These are phyloP conservation scores for Yponomeuta cagnagella DNA, from an alignment of 2,888 invertebrate species.

Conservation along the genomic window DNA sequence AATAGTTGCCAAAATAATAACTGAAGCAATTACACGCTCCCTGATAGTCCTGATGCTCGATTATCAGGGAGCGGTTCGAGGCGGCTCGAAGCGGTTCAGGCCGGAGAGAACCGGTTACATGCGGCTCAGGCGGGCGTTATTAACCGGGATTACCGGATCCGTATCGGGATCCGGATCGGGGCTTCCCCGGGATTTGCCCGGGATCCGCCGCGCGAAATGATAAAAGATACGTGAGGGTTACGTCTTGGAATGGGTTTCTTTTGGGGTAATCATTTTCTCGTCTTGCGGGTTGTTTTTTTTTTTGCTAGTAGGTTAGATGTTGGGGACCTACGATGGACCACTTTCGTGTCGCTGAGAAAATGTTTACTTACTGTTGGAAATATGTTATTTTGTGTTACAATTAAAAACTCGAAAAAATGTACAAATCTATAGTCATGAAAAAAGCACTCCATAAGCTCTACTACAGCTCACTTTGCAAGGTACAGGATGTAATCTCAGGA, in stretches of 20 bases:
- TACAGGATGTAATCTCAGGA: no score
- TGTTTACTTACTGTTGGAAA: no score
- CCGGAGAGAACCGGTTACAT: slow-evolving; percentile 12
- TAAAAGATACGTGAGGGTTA: slow-evolving; percentile 57
- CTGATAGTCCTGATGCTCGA: not conserved
- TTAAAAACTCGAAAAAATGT: no score
- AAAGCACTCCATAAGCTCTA: no score
- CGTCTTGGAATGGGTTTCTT: slow-evolving; percentile 13
- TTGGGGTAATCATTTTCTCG: slow-evolving; percentile 2
- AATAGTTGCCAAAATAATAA: slow-evolving; percentile 3
- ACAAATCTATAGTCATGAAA: no score
- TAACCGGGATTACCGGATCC: slow-evolving; percentile 43
- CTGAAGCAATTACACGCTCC: not conserved
- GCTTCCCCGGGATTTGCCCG: slow-evolving; percentile 73
- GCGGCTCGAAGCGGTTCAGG: not conserved
- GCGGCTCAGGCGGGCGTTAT: slow-evolving; percentile 17
- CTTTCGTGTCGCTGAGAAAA: no score
- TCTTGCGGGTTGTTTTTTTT: not conserved
- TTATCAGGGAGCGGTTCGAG: not conserved
- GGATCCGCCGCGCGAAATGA: slow-evolving; percentile 68
- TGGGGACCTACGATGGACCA: not conserved
- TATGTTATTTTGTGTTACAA: no score
- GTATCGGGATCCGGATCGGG: slow-evolving; percentile 60
- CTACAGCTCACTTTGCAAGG: no score
- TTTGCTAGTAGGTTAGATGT: not conserved